A percentile compares a stretch with the other conserved stretches of the same genome.
phyloP scores from a whole-genome alignment of 2,113 vertebrate species.

The Tragelaphus buxtoni region DNA sequence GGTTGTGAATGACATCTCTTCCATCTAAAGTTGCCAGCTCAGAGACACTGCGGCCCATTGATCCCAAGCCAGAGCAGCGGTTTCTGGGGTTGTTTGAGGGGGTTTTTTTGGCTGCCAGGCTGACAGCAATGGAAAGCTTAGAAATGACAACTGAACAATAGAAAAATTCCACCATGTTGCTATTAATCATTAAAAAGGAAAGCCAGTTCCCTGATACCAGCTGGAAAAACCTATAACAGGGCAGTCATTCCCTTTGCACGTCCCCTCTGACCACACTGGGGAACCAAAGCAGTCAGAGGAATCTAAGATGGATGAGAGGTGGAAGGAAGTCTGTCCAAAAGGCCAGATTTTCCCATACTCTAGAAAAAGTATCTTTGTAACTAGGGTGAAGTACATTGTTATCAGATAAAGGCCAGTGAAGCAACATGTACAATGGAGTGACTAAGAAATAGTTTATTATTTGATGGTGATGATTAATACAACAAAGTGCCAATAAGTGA shows the following conservation, averaged over 20 bases:
- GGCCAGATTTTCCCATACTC: background rate
- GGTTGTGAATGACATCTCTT: slow-evolving; percentile 13
- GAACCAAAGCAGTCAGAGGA: background rate
- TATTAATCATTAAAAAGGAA: slow-evolving; percentile 41
- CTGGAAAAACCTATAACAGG: background rate
- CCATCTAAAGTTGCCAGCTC: slow-evolving; percentile 21
- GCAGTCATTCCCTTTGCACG: background rate
- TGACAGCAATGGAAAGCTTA: slow-evolving; percentile 42
- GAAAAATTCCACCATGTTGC: slow-evolving; percentile 1
- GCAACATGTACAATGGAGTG: background rate
- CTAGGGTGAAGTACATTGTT: background rate
- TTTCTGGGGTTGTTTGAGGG: background rate
- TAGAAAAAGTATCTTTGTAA: background rate
- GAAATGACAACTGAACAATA: slow-evolving; percentile 49
- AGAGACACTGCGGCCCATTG: slow-evolving; percentile 3
- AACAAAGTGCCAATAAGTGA: background rate
- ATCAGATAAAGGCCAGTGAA: background rate
- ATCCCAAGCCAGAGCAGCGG: slow-evolving; percentile 29
- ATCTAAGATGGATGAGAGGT: background rate
- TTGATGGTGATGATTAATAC: background rate
- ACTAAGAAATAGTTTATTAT: slow-evolving; percentile 15
- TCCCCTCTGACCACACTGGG: background rate
- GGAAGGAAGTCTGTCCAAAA: background rate
- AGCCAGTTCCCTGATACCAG: background rate
- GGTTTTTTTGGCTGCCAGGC: background rate